Evolutionary conservation across 2,113 vertebrate species (phyloP), one percentile per base, ranked within the genome.

Genomic region (Sterrhoptilus dennistouni): DNA sequence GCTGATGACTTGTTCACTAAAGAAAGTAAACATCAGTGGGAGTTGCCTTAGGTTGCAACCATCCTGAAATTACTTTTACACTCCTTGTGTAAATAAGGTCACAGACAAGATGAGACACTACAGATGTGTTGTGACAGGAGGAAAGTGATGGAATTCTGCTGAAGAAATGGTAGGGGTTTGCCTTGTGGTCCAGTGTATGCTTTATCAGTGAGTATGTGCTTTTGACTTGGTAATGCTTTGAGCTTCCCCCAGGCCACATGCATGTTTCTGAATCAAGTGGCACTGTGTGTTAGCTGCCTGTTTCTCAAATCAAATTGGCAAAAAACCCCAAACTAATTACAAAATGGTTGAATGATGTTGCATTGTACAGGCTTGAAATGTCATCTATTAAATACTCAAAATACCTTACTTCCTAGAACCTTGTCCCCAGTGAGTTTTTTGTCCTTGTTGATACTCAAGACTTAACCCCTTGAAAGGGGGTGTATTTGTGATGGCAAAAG

Each of bases 351-450:
- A 79, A 52, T 69, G 24, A 21, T 86, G 69, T 87, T 91, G 70
- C 75, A 44, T 86, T 96, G 84, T 95, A 94, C 65, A 95, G 88
- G 82, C 79, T 92, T 93, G 80, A 84, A 89, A 61, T 68, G 69
- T 81, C 60, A 82, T 79, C 72, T 87, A 89, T 91, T 93, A 95
- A 96, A 95, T 87, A 59, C 22, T 86, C 33, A 59, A 54, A 53
- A 31, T 75, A 81, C 56, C n/a, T 91, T 47, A 27, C 38, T 89
- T 79, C 19, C 11, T 89, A 71, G 77, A 87, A 81, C 35, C 11
- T 95, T 82, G 93, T 91, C n/a, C 81, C 40, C 36, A 87, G 77
- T 96, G 89, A 57, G 18, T 12, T 87, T 49, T 61, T 91, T 77
- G 79, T 35, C 19, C 6, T 91, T 0, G 0, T 9, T 74, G 31